Base-by-base conservation (phyloP, 2,797 vertebrate genomes). In the Momotus momota region DNA sequence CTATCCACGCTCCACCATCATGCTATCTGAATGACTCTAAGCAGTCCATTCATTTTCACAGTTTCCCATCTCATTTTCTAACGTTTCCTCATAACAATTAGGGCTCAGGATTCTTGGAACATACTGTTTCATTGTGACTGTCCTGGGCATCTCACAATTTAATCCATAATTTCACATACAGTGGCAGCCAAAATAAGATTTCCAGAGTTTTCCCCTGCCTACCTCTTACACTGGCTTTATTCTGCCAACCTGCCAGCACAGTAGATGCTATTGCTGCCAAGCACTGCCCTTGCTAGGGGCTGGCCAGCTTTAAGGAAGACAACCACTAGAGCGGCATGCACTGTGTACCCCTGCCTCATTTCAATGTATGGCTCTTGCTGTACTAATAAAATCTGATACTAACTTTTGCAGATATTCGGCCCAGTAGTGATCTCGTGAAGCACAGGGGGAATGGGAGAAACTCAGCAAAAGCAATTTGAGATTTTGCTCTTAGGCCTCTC, bases 221-320 rank as follows among this genome's bases (percentile, higher is more conserved):
- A 14, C 14, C 20, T 69, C 35, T 38, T 0, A 0, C 62, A 21
- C 1, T 4, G 58, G 7, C 11, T 81, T 73, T 54, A 20, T 81
- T 51, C 43, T 82, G 43, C 49, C 58, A 72, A 1, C 12, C 27
- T 83, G 25, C 38, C 3, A 2, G 65, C n/a, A 33, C 10, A 48
- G 49, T 23, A 58, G 62, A 26, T n/a, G 26, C 8, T 57, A 3
- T 26, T 70, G 46, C 23, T 66, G 40, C 58, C 0, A 0, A 57
- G 12, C 31, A 23, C 46, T 82, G 31, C 5, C 18, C 10, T 35
- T 82, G 35, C 10, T 65, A 79, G n/a, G 20, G 17, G 3, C 29
- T 67, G 55, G 43, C 19, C 66, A 83, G 4, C 79, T 67, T 66
- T 75, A 73, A 77, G 38, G 27, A 43, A 48, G 21, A 7, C 29